Conservation (phyloP, 2,888 invertebrate genomes). For the Melitaea athalia region DNA sequence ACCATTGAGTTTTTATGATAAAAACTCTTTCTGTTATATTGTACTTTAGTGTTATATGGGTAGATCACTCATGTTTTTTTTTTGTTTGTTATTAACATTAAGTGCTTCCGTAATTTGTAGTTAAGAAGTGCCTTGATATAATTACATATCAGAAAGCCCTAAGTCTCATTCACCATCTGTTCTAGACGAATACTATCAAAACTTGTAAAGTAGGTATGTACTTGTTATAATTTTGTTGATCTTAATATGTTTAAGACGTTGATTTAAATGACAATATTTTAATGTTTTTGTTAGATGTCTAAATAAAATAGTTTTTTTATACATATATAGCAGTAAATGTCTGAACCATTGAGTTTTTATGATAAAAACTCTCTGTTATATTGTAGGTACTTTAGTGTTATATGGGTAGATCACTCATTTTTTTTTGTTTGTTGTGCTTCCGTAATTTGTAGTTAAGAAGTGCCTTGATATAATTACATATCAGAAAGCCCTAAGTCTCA, state of each 20-base stretch:
- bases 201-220: slow-evolving; percentile 22
- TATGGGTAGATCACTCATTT: slow-evolving; percentile 15
- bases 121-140: neutral
- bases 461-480: too few relatives aligned
- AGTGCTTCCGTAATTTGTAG: slow-evolving; percentile 4
- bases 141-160: slow-evolving; percentile 67
- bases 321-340: slow-evolving; percentile 4
- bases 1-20: slow-evolving; percentile 32
- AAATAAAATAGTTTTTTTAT: slow-evolving; percentile 13
- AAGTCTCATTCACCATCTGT: slow-evolving; percentile 69
- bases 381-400: slow-evolving; percentile 4
- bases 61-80: neutral
- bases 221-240: slow-evolving; percentile 14
- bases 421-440: too few relatives aligned
- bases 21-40: slow-evolving; percentile 29
- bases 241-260: slow-evolving; percentile 20
- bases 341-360: slow-evolving; percentile 32
- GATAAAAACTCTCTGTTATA: slow-evolving; percentile 29
- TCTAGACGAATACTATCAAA: slow-evolving; percentile 63
- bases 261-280: slow-evolving; percentile 21
- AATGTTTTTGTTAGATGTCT: slow-evolving; percentile 10
- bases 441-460: too few relatives aligned
- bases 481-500: slow-evolving; percentile 76
- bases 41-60: slow-evolving; percentile 4
- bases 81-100: neutral